Base-by-base conservation (phyloP, 1,140 invertebrate genomes). In the Zelostemma sp. region DNA sequence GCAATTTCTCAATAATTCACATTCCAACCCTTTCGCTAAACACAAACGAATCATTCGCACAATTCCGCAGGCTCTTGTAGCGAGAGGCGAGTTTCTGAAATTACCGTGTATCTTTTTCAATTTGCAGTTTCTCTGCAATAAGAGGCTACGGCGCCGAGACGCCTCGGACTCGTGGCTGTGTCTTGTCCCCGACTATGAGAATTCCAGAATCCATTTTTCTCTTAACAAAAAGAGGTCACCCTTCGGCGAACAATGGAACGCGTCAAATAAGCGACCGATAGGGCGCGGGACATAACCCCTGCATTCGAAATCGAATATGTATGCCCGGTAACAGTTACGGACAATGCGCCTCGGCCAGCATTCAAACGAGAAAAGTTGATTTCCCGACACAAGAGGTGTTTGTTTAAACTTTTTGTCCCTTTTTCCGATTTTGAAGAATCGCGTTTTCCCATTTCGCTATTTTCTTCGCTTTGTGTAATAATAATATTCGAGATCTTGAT, bases 1-100 rank as follows among this genome's bases (percentile, higher is more conserved):
- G 49, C 61, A 68, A 68, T 68, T 68, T 72, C 64, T 62, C 70
- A 68, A 68, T 72, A 71, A 67, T 62, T 58, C 16, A 31, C 54
- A 72, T 72, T 72, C 61, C 68, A 19, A 38, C 12, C 33, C 18
- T 43, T 45, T 46, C 14, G 21, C 11, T 18, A 47, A 57, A 60
- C 14, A 63, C 59, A 71, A 71, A 71, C 63, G 59, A 67, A 59
- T 62, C 46, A 41, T 59, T 66, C 50, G 41, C 45, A 61, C 61
- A 53, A 56, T 71, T 62, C 58, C 47, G 38, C 46, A 28, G 33
- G 6, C 33, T 6, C 33, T n/a, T n/a, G 33, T 35, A n/a, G n/a
- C 5, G 33, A 35, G 11, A 55, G n/a, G n/a, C n/a, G 16, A 12
- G 31, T 38, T 35, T n/a, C 33, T n/a, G 33, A 35, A 35, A 35